Evolutionary conservation across 2,888 invertebrate genomes (phyloP), one percentile per base, ranked within the genome.

Genomic region (Branchellion lobata): DNA sequence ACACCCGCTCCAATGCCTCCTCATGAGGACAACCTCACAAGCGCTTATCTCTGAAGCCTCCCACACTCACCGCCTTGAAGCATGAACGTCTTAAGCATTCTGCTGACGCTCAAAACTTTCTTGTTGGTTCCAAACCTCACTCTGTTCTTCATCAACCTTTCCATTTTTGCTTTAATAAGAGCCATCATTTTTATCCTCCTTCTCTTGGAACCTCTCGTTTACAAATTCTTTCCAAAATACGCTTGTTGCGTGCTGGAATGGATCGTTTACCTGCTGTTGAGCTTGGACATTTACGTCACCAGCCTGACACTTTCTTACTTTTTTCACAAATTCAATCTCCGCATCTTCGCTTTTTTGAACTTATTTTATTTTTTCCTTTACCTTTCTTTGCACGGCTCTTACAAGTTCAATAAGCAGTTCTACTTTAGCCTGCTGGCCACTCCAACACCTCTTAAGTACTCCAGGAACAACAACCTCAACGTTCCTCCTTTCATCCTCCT

Each of bases 221-320:
- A 57, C 61, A 57, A 57, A 57, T 14, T n/a, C 61, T 57, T 57
- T 57, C 5, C n/a, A 8, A 57, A n/a, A 3, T n/a, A 24, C 24
- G 61, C 61, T 5, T 57, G 61, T n/a, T 18, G 61, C 24, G 11
- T 57, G 3, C 21, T 57, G 21, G 61, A 57, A n/a, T 57, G 61
- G 61, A 57, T 8, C 5, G 24, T 57, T 5, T 57, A 57, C 21
- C 21, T 24, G 14, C 24, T 57, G 24, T n/a, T 57, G 24, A 57
- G 24, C 5, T n/a, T 18, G 5, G 61, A 57, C 24, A n/a, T n/a
- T 3, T 57, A 14, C 21, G n/a, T 57, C 24, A 57, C 14, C 61
- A 57, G 61, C 24, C 61, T 57, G 3, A 57, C 61, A 3, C 61
- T 57, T n/a, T 57, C 61, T n/a, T 57, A 57, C 21, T 57, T 57